Evolutionary conservation across 2,888 invertebrate genomes (phyloP), one percentile per base, ranked within the genome.

Genomic region (Choreutis nemorana): DNA sequence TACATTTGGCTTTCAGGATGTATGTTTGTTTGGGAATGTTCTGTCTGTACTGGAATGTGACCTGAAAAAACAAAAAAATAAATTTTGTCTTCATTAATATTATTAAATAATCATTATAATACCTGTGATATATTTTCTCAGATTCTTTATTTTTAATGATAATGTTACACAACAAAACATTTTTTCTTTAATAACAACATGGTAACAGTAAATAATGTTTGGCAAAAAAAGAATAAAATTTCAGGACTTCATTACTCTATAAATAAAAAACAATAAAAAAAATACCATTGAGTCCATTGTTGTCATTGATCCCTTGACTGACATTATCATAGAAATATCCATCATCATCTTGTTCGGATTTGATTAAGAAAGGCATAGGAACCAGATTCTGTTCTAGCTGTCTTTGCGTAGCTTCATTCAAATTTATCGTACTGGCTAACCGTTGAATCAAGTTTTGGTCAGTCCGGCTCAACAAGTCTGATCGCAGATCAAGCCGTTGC

Each of bases 271-370:
- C 22, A 13, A 28, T 22, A 32, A 35, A 28, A 16, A 7, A 55
- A 70, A 67, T 28, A 77, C 75, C 67, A 44, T 62, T 66, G 2
- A 66, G 37, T 23, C 44, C 46, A 14, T 45, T 50, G 3, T 56
- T 53, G 28, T 40, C 56, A 21, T 35, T 41, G 5, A 68, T 36
- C 0, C 46, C 52, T 20, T 58, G 66, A 30, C 32, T 29, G 4
- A 28, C 15, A 10, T 54, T 64, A 1, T 73, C 72, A 37, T 77
- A 77, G 30, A 72, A 77, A 37, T 72, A 73, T 0, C 61, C 56
- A 28, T 77, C 75, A 3, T 77, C 77, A 1, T 77, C 73, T 15
- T 67, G 71, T 18, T 78, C 78, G 0, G 72, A 46, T 18, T 78
- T 78, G 14, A 78, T 77, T 37, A 73, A 66, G 31, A 73, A 73